Base-by-base conservation (phyloP, 1,140 invertebrate genomes). In the Cydia strobilella region DNA sequence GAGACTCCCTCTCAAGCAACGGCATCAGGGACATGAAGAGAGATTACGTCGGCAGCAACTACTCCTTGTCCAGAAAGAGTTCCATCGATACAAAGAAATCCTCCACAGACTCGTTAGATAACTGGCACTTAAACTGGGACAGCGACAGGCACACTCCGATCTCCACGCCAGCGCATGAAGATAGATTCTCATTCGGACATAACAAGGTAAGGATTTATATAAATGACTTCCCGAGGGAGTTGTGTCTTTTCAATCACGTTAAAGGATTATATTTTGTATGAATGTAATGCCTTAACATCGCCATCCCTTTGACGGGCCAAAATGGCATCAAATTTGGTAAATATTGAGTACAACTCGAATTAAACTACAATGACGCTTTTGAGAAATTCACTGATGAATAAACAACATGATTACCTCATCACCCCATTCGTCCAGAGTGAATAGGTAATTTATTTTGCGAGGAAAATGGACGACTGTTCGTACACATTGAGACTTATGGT, bases 81-180 rank as follows among this genome's bases (percentile, higher is more conserved):
- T 94, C 94, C 0, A 93, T 93, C 66, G 94, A 94, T 51, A 93
- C 91, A 51, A 90, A 94, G 78, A 93, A 94, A 77, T 95, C 95
- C 62, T 96, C 96, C 0, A 95, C 95, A 4, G 96, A 96, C 86
- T 96, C 96, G 0, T 84, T 96, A 82, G 95, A 96, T 86, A 94
- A 94, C 65, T 94, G 95, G 89, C 94, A 95, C 74, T 94, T 95
- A 79, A 95, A 95, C 10, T 96, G 95, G 95, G 96, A 96, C 80
- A 92, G 94, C 6, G 94, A 94, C 31, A 90, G 95, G 39, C 77
- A 87, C 71, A 80, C 84, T 75, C 85, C 85, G 7, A 75, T 83
- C 27, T 85, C 88, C 10, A 83, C 85, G 7, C 74, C 86, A 75
- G 76, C 76, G 51, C 78, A 84, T 72, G 86, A 89, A 73, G 89